phyloP scores from a whole-genome alignment of 1,140 invertebrate species.

The Propsilocerus akamusi region DNA sequence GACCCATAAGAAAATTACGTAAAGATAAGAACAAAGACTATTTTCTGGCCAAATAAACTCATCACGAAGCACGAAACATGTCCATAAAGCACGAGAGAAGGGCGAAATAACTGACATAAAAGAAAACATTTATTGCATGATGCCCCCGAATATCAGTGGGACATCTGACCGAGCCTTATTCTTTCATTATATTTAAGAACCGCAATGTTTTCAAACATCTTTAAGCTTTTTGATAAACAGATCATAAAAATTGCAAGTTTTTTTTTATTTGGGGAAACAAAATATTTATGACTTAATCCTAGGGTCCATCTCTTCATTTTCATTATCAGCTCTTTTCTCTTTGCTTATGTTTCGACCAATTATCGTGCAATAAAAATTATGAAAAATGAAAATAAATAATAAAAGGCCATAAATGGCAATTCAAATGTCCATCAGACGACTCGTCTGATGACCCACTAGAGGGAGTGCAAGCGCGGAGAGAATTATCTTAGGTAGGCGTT shows the following conservation, averaged over 20 bases:
- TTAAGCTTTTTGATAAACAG: neutral
- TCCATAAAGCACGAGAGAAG: neutral
- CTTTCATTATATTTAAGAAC: no score
- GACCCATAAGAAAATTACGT: neutral
- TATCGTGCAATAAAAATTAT: no score
- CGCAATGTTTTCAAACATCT: no score
- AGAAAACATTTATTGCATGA: neutral
- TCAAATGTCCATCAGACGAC: neutral
- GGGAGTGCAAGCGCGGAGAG: no score
- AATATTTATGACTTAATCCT: no score
- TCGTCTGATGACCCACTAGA: no score
- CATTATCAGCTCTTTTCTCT: no score
- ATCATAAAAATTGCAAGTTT: no score
- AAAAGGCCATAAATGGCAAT: conserved; percentile 1
- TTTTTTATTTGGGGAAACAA: no score
- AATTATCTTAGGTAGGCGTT: no score
- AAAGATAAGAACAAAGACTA: neutral
- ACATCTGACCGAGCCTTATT: neutral
- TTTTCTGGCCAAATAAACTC: neutral
- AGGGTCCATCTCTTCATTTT: no score
- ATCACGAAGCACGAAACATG: neutral
- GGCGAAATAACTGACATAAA: neutral
- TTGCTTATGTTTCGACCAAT: no score
- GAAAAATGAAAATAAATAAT: conserved; percentile 2
- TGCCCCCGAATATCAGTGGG: neutral